Evolutionary conservation across 92 coral and sea anemone genomes (phyloP).

Genomic region (Epizoanthus scotinus): DNA sequence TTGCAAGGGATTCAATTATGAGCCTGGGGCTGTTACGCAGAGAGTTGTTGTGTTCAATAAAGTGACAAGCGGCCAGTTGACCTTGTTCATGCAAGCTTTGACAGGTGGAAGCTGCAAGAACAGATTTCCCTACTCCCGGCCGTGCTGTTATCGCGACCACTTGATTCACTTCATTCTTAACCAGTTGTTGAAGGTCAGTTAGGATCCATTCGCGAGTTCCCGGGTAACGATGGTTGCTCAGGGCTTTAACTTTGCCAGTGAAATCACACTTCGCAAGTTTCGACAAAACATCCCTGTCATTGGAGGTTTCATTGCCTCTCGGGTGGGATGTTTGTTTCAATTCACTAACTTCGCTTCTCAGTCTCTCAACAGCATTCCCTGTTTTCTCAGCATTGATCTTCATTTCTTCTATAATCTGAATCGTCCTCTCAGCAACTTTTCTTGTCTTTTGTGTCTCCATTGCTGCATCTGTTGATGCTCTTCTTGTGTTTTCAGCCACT

Average conservation of each 20-base stretch:
- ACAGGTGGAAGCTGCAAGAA: conserved; percentile 61
- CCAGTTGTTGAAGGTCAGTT: conserved; percentile 45
- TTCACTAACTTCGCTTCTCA: conserved; percentile 12
- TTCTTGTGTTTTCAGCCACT: conserved; percentile 10
- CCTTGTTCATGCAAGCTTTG: conserved; percentile 37
- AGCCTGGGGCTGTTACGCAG: conserved; percentile 57
- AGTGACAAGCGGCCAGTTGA: conserved; percentile 61
- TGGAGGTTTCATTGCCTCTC: background rate
- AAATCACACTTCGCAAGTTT: conserved; percentile 63
- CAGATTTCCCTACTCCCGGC: conserved; percentile 79
- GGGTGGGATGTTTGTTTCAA: background rate
- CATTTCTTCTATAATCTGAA: conserved; percentile 11
- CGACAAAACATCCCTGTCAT: conserved; percentile 5
- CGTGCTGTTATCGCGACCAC: conserved; percentile 51
- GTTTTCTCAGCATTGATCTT: conserved; percentile 24
- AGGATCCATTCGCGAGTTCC: conserved; percentile 71
- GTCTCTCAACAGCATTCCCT: conserved; percentile 18
- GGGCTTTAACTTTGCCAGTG: conserved; percentile 44
- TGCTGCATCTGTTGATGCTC: conserved; percentile 12
- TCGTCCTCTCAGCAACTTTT: conserved; percentile 21
- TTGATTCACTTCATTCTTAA: conserved; percentile 49
- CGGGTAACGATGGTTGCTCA: conserved; percentile 31
- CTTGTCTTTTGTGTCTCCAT: conserved; percentile 27
- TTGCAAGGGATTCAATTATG: conserved; percentile 68
- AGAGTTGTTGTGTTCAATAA: conserved; percentile 60